These are phyloP conservation scores for Ammodytes marinus DNA, from an alignment of 2,113 vertebrate species.

Conservation along the genomic window DNA sequence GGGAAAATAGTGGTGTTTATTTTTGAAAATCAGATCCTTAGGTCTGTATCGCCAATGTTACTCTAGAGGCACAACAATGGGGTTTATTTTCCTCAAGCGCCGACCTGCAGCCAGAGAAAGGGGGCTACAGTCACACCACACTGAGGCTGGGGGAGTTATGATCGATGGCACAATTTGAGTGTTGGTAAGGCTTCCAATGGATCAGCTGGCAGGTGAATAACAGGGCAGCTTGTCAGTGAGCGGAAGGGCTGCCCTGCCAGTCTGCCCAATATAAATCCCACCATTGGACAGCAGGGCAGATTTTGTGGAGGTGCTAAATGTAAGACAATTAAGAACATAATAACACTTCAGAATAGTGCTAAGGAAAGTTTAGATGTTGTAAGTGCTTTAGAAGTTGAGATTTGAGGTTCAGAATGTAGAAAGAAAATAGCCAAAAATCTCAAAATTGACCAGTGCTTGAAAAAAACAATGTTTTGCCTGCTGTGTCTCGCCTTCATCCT, in stretches of 20 bases:
- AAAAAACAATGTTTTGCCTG: too few relatives aligned
- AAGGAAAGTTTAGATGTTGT: too few relatives aligned
- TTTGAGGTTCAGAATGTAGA: too few relatives aligned
- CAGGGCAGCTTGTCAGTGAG: constrained; percentile 14
- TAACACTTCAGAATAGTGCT: too few relatives aligned
- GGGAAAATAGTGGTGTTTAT: neutral
- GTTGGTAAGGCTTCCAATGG: constrained; percentile 16
- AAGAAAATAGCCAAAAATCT: too few relatives aligned
- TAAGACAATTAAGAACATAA: constrained; percentile 5
- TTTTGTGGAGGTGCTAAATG: constrained; percentile 41
- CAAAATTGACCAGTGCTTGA: too few relatives aligned
- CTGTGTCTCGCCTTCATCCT: too few relatives aligned
- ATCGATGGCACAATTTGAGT: constrained; percentile 25
- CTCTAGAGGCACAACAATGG: neutral
- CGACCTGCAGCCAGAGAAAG: neutral
- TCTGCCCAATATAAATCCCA: constrained; percentile 40
- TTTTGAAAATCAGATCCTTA: neutral
- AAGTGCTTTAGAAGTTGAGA: too few relatives aligned
- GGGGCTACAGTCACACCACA: neutral
- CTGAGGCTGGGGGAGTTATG: constrained; percentile 19
- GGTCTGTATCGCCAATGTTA: neutral
- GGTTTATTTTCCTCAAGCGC: neutral
- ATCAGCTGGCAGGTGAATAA: constrained; percentile 38
- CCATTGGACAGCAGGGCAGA: neutral
- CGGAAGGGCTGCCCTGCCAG: neutral